These are phyloP conservation scores for Drosophila fungiperda DNA, from an alignment of 2,888 invertebrate genomes.

Conservation along the genomic window DNA sequence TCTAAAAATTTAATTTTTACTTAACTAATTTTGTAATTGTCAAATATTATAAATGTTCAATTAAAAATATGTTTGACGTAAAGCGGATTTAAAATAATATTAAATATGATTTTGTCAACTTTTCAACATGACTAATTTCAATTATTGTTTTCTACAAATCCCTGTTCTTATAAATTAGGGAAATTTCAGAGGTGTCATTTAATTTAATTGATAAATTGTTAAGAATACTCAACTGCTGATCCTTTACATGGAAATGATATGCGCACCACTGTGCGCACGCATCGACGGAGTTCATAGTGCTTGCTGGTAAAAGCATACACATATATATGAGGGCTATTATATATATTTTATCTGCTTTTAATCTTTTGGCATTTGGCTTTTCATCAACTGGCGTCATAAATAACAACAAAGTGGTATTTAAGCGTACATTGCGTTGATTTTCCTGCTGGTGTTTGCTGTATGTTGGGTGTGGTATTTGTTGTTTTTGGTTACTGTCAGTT, in stretches of 20 bases:
- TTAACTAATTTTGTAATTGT: not conserved
- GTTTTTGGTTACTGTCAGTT: constrained; percentile 11
- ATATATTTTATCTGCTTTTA: constrained; percentile 79
- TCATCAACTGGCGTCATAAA: constrained; percentile 80
- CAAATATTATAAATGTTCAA: not conserved
- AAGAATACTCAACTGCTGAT: no score
- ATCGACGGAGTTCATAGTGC: constrained; percentile 30
- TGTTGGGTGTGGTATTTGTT: constrained; percentile 18
- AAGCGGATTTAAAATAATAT: not conserved
- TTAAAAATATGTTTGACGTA: not conserved
- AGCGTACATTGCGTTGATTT: constrained; percentile 60
- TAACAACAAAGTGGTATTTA: constrained; percentile 77
- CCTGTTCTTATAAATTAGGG: no score
- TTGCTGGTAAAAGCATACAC: constrained; percentile 19
- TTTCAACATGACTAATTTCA: no score
- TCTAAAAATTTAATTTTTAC: not conserved
- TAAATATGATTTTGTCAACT: no score
- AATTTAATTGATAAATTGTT: no score
- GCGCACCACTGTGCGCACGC: constrained; percentile 28
- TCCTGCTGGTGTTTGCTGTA: constrained; percentile 30
- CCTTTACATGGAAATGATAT: not conserved
- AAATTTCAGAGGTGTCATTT: no score
- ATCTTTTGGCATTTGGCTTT: constrained; percentile 79
- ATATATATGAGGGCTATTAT: constrained; percentile 69
- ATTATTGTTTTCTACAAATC: no score